These are phyloP conservation scores for Antitype chi DNA, from an alignment of 2,888 invertebrate genomes.

Conservation along the genomic window DNA sequence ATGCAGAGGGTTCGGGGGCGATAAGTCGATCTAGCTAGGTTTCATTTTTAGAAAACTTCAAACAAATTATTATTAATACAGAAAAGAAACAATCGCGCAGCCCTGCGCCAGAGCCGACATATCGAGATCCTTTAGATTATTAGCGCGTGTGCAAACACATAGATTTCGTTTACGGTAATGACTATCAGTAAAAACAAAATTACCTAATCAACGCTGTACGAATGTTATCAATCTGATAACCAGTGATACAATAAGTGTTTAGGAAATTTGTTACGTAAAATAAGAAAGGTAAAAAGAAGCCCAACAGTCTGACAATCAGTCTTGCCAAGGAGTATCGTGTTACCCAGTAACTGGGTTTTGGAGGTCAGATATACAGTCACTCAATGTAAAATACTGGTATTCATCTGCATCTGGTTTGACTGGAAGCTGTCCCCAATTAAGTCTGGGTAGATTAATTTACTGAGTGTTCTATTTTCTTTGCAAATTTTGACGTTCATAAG, in stretches of 20 bases:
- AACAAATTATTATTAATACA: no score
- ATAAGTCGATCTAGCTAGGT: no score
- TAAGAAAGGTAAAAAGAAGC: background rate
- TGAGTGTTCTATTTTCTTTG: no score
- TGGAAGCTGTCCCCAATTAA: background rate
- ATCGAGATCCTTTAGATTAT: background rate
- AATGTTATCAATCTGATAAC: slow-evolving; percentile 8
- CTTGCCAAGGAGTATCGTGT: background rate
- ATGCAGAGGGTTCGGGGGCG: no score
- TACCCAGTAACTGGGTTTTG: background rate
- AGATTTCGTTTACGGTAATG: background rate
- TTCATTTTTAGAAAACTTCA: no score
- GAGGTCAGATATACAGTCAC: background rate
- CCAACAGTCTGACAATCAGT: background rate
- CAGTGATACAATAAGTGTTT: background rate
- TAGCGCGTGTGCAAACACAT: background rate
- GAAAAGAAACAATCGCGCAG: background rate
- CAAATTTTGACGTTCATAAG: no score
- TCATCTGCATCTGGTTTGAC: background rate
- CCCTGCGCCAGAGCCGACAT: background rate
- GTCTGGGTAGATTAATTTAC: background rate
- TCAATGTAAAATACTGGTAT: background rate
- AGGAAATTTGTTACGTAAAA: background rate
- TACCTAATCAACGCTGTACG: background rate
- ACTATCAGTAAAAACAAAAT: slow-evolving; percentile 1